phyloP scores from a whole-genome alignment of 1,140 invertebrate species.

The Palaemon carinicauda region DNA sequence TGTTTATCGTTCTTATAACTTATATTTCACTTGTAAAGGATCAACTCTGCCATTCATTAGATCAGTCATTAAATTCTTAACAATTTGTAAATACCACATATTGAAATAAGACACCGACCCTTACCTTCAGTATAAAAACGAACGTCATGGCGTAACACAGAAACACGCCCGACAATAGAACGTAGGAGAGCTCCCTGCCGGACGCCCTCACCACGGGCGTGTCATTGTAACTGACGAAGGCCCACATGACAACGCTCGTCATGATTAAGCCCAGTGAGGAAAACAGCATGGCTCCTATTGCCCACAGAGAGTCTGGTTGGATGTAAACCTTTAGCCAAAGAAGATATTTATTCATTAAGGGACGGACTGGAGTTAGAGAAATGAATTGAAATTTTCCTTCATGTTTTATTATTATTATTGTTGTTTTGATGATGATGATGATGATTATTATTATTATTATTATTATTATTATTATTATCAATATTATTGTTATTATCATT shows the following conservation, averaged over 20 bases:
- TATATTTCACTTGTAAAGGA: no score
- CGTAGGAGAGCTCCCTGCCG: slow-evolving; percentile 86
- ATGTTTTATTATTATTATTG: no score
- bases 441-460: no score
- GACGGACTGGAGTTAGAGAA: no score
- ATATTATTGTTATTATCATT: no score
- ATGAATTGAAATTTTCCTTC: no score
- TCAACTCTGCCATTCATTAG: no score
- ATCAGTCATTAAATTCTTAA: no score
- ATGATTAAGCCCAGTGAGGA: slow-evolving; percentile 66
- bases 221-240: slow-evolving; percentile 80
- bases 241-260: slow-evolving; percentile 66
- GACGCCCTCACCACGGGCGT: slow-evolving; percentile 91
- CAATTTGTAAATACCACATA: not conserved
- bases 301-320: slow-evolving; percentile 75
- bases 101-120: not conserved
- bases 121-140: slow-evolving; percentile 73
- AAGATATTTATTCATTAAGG: not conserved
- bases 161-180: slow-evolving; percentile 86
- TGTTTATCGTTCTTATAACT: no score
- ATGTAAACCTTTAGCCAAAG: slow-evolving; percentile 74
- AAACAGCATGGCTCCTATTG: slow-evolving; percentile 81
- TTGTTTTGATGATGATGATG: no score
- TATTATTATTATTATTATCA: no score
- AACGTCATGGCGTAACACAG: slow-evolving; percentile 90